Percentiles rank a stretch among this genome's conserved stretches.
Evolutionary conservation across 2,113 vertebrate genomes (phyloP).

Genomic region (Corythoichthys haematopterus): DNA sequence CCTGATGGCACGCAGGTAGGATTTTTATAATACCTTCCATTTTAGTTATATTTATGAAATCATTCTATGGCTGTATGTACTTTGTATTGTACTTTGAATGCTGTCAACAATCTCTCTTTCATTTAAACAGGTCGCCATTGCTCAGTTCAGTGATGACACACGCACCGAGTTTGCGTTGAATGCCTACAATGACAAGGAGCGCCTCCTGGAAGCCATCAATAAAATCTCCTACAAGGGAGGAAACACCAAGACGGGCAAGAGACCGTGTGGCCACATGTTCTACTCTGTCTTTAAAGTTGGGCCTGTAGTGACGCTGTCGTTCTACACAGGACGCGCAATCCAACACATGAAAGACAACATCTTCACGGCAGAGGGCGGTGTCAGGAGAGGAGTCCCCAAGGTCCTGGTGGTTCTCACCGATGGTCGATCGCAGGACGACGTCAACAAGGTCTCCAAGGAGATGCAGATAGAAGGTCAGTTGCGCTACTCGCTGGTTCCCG

Average conservation of each 20-base stretch:
- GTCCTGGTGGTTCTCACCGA: conserved; percentile 95
- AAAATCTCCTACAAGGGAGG: conserved; percentile 93
- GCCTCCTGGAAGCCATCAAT: conserved; percentile 87
- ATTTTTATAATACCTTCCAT: not conserved
- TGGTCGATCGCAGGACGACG: conserved; percentile 92
- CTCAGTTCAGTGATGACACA: conserved; percentile 93
- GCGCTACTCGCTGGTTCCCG: not conserved
- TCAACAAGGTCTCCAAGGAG: conserved; percentile 86
- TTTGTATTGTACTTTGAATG: not conserved
- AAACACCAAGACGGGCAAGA: conserved; percentile 91
- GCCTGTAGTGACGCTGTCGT: not conserved
- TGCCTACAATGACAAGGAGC: conserved; percentile 82
- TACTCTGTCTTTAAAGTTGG: not conserved
- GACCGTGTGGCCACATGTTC: not conserved
- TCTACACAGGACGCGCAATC: conserved; percentile 82
- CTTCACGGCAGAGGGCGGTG: conserved; percentile 81
- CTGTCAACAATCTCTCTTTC: too few relatives aligned
- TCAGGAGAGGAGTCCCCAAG: conserved; percentile 84
- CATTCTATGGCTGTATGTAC: not conserved
- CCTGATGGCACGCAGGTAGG: conserved; percentile 87
- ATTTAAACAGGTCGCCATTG: conserved; percentile 83
- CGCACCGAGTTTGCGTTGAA: conserved; percentile 92
- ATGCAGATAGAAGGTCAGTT: conserved; percentile 87
- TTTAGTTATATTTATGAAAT: too few relatives aligned
- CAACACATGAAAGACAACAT: conserved; percentile 85